These are phyloP conservation scores for Melanogrammus aeglefinus DNA, from an alignment of 2,797 vertebrate species.

Conservation along the genomic window DNA sequence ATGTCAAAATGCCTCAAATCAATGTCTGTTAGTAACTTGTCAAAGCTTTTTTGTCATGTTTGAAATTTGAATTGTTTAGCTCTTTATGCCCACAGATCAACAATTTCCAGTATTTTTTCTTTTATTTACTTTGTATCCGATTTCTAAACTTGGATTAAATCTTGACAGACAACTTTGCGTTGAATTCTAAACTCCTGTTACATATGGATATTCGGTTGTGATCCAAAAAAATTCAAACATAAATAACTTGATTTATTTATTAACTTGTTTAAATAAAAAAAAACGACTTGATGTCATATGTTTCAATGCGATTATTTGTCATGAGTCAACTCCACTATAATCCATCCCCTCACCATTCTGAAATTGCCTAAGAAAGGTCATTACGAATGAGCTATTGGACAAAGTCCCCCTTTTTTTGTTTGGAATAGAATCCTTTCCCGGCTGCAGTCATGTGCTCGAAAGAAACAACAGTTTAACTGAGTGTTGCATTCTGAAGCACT, in stretches of 20 bases:
- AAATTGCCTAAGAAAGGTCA: slow-evolving; percentile 31
- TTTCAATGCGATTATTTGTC: slow-evolving; percentile 39
- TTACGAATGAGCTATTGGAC: slow-evolving; percentile 47
- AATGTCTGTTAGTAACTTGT: background rate
- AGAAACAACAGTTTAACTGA: slow-evolving; percentile 20
- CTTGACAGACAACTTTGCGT: slow-evolving; percentile 31
- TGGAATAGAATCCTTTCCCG: slow-evolving; percentile 41
- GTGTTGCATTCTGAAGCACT: background rate
- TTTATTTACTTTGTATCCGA: slow-evolving; percentile 18
- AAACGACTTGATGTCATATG: slow-evolving; percentile 37
- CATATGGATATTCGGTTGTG: slow-evolving; percentile 30
- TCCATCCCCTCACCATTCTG: slow-evolving; percentile 8
- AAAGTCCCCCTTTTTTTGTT: slow-evolving; percentile 66
- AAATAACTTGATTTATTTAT: slow-evolving; percentile 62
- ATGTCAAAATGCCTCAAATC: slow-evolving; percentile 1
- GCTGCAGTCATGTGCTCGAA: slow-evolving; percentile 40
- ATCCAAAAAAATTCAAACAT: slow-evolving; percentile 3
- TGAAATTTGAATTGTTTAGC: background rate
- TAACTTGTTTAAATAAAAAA: slow-evolving; percentile 63
- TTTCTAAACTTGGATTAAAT: slow-evolving; percentile 18
- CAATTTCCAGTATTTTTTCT: background rate
- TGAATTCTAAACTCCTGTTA: slow-evolving; percentile 20
- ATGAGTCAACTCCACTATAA: slow-evolving; percentile 27
- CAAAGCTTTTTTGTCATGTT: background rate
- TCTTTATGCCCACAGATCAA: slow-evolving; percentile 5